Evolutionary conservation across 2,113 vertebrate genomes (phyloP).

Genomic region (Pseudopodoces humilis): DNA sequence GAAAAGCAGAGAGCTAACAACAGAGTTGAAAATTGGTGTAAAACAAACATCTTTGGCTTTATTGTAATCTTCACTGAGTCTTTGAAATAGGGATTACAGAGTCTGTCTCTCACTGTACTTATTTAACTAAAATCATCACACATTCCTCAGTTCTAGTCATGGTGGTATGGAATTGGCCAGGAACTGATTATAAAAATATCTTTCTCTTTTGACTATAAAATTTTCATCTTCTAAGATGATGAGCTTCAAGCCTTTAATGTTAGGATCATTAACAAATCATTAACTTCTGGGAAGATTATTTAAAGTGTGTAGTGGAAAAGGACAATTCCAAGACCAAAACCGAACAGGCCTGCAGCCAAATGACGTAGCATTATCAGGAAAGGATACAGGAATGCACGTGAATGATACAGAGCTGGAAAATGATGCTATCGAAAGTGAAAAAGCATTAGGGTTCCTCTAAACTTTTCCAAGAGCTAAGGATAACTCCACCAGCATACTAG

Average conservation of each 20-base stretch:
- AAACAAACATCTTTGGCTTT: neutral
- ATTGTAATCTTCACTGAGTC: neutral
- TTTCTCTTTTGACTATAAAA: neutral
- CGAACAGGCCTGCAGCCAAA: neutral
- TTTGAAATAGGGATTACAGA: neutral
- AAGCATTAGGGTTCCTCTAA: neutral
- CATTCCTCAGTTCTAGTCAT: neutral
- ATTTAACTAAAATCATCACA: neutral
- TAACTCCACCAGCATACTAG: neutral
- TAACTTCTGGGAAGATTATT: neutral
- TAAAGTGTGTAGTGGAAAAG: neutral
- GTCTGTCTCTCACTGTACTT: neutral
- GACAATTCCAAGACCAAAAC: neutral
- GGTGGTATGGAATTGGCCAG: neutral
- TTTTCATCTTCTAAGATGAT: neutral
- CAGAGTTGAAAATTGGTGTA: neutral
- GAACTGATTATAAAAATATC: neutral
- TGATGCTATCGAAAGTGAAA: neutral
- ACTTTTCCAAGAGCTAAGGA: neutral
- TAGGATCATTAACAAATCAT: neutral
- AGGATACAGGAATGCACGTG: neutral
- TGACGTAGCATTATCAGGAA: too few species aligned
- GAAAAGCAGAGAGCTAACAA: neutral
- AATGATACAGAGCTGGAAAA: neutral
- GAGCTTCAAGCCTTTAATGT: neutral